Conservation (phyloP, 2,888 invertebrate species). For the Drosophila koepferae region DNA sequence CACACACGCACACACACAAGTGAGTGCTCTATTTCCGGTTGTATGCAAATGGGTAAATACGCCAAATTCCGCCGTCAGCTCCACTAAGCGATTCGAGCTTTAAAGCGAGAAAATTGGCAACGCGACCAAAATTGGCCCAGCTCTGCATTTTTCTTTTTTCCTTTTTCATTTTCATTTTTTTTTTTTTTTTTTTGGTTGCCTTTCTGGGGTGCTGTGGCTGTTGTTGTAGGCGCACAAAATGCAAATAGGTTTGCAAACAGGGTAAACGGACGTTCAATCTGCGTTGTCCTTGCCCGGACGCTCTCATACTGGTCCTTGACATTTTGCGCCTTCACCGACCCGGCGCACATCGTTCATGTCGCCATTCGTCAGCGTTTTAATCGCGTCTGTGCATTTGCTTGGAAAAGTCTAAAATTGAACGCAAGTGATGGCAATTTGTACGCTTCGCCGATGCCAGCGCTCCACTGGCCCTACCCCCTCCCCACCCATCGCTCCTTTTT, state of each 20-base stretch:
- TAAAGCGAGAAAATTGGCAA: constrained; percentile 54
- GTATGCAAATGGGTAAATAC: constrained; percentile 62
- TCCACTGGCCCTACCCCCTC: too few relatives aligned
- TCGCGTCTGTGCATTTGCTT: constrained; percentile 81
- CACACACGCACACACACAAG: constrained; percentile 11
- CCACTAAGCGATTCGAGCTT: constrained; percentile 36
- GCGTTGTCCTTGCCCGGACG: constrained; percentile 26
- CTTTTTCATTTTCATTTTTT: constrained; percentile 5
- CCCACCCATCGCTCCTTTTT: too few relatives aligned
- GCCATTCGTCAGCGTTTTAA: constrained; percentile 74
- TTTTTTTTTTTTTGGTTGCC: background rate
- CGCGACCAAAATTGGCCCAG: constrained; percentile 65
- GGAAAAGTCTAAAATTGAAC: constrained; percentile 82
- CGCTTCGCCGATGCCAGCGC: constrained; percentile 59
- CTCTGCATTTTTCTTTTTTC: constrained; percentile 18
- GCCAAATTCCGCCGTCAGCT: constrained; percentile 36
- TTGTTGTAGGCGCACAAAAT: constrained; percentile 58
- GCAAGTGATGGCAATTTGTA: constrained; percentile 81
- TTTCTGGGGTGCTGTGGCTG: constrained; percentile 16
- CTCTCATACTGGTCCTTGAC: constrained; percentile 62
- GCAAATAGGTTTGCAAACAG: constrained; percentile 57
- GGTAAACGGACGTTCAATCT: constrained; percentile 25
- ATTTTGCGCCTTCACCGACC: constrained; percentile 49
- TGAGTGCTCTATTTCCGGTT: constrained; percentile 30
- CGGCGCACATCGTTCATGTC: constrained; percentile 16